Conservation (phyloP, 2,113 vertebrate species). For the Neotoma lepida region DNA sequence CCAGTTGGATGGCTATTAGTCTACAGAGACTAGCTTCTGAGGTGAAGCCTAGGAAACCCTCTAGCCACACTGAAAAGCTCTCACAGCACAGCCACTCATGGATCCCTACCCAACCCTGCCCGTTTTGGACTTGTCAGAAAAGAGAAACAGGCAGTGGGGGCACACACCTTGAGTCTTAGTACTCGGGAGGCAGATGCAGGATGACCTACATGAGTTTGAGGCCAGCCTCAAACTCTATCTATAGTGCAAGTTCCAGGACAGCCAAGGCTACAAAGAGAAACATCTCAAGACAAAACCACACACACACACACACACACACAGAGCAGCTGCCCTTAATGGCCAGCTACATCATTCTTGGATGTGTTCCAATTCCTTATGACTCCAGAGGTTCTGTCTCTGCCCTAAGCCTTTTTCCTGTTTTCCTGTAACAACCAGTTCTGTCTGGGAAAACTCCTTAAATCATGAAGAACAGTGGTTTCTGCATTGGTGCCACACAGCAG, state of each 20-base stretch:
- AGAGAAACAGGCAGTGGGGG: background rate
- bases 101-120: too few species aligned
- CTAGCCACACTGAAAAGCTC: background rate
- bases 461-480: background rate
- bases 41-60: background rate
- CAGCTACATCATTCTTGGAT: background rate
- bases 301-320: too few species aligned
- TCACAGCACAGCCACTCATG: too few species aligned
- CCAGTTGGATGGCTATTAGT: too few species aligned
- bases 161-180: background rate
- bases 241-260: background rate
- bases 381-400: background rate
- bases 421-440: conserved; percentile 27
- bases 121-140: background rate
- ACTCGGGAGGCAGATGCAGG: background rate
- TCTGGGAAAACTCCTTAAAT: conserved; percentile 36
- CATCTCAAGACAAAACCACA: background rate
- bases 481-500: background rate
- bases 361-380: background rate
- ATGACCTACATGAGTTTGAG: background rate
- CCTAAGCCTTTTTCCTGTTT: conserved; percentile 22
- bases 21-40: background rate
- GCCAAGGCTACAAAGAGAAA: background rate
- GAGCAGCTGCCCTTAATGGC: background rate
- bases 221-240: background rate